These are phyloP conservation scores for Oscheius sp. DNA, from an alignment of 1,140 invertebrate genomes.

Conservation along the genomic window DNA sequence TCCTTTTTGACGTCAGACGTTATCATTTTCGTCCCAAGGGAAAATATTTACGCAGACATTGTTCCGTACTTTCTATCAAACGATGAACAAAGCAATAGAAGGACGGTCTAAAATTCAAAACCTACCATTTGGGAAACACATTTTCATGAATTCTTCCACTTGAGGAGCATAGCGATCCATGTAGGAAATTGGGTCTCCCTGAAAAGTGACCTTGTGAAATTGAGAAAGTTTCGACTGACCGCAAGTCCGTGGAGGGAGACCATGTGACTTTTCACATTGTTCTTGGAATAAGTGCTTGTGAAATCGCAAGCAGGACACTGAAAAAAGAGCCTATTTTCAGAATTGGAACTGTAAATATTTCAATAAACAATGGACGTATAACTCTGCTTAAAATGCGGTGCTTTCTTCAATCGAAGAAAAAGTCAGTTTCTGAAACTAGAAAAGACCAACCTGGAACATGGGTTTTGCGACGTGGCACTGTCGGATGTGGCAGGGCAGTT, in stretches of 20 bases:
- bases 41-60: no score
- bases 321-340: background rate
- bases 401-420: no score
- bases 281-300: conserved; percentile 46
- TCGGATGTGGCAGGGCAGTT: conserved; percentile 42
- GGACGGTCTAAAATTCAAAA: background rate
- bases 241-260: conserved; percentile 43
- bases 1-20: no score
- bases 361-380: no score
- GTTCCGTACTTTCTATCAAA: no score
- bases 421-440: no score
- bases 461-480: conserved; percentile 44
- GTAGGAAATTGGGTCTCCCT: conserved; percentile 44
- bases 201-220: background rate
- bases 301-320: conserved; percentile 45
- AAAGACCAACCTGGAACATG: conserved; percentile 38
- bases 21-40: no score
- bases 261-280: conserved; percentile 45
- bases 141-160: conserved; percentile 44
- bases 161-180: conserved; percentile 42
- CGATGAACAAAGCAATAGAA: background rate
- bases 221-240: conserved; percentile 1
- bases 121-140: conserved; percentile 41
- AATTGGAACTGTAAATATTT: no score
- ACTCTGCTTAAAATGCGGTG: no score